A percentile compares a stretch with the other conserved stretches of the same genome.
Conservation (phyloP, 1,140 invertebrate genomes). For the Nymphalis io region DNA sequence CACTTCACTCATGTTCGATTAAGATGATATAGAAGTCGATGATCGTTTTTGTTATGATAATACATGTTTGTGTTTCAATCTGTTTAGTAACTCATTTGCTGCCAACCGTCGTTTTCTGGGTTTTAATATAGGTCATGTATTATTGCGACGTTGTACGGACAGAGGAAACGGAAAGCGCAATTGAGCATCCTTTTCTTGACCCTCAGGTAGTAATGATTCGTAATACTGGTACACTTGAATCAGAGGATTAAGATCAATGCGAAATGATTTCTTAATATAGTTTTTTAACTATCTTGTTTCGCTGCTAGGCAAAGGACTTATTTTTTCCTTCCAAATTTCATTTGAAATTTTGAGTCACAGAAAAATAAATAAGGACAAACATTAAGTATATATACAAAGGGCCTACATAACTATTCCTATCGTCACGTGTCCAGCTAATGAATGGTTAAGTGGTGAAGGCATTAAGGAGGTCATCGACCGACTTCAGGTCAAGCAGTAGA, state of each 20-base stretch:
- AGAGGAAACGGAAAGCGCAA: slow-evolving; percentile 5
- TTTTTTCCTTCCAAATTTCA: background rate
- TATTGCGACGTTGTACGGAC: slow-evolving; percentile 1
- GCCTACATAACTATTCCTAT: slow-evolving; percentile 8
- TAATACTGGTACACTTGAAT: background rate
- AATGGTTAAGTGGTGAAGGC: slow-evolving; percentile 49
- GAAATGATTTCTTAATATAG: no score
- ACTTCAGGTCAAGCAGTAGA: slow-evolving; percentile 35
- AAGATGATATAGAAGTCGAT: no score
- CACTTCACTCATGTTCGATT: no score
- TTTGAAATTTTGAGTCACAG: background rate
- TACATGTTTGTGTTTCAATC: no score
- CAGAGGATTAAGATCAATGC: no score
- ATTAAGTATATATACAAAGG: slow-evolving; percentile 5
- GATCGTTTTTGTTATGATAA: no score
- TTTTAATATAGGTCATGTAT: background rate
- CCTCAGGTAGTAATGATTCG: background rate
- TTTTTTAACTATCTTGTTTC: no score
- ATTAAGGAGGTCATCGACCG: slow-evolving; percentile 51
- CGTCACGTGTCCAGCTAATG: slow-evolving; percentile 37
- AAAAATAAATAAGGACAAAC: background rate
- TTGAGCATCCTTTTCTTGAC: slow-evolving; percentile 2
- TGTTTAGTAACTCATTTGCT: no score
- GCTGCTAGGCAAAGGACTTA: no score
- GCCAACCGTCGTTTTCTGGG: no score